Evolutionary conservation across 2,888 invertebrate genomes (phyloP).

Genomic region (Muscina levida): DNA sequence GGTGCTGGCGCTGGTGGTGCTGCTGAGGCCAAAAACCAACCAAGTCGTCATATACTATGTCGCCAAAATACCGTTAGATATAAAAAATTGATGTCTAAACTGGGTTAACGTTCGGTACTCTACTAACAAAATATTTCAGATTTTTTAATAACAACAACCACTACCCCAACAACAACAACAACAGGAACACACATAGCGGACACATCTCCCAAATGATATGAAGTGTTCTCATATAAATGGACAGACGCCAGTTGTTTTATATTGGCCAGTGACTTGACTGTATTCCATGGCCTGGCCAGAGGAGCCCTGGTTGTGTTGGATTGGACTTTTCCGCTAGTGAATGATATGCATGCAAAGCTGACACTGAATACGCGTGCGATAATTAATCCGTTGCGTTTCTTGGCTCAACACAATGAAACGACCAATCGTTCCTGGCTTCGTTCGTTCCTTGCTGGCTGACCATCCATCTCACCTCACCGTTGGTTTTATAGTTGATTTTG

Average conservation of each 20-base stretch:
- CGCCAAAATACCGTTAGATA: constrained; percentile 58
- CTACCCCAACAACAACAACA: constrained; percentile 1
- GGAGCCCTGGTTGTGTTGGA: too few species aligned
- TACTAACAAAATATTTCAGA: constrained; percentile 53
- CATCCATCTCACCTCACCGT: constrained; percentile 1
- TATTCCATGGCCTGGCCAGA: constrained; percentile 4
- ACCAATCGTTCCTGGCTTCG: background rate
- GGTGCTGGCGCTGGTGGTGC: constrained; percentile 11
- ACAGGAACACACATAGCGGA: constrained; percentile 35
- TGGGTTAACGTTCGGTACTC: constrained; percentile 56
- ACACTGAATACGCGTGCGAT: constrained; percentile 70
- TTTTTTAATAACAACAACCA: constrained; percentile 57
- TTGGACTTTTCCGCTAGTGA: constrained; percentile 68
- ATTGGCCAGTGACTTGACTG: background rate
- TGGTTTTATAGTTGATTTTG: constrained; percentile 2
- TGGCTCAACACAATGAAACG: constrained; percentile 32
- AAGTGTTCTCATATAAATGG: constrained; percentile 2
- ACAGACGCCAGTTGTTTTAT: background rate
- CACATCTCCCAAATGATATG: constrained; percentile 42
- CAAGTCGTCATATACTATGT: constrained; percentile 32
- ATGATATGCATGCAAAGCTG: constrained; percentile 73
- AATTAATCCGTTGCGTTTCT: constrained; percentile 69
- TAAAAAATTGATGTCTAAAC: constrained; percentile 57
- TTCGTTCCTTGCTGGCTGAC: constrained; percentile 5
- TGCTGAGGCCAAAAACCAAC: constrained; percentile 19